Base-by-base conservation (phyloP, 2,888 invertebrate genomes). In the Dasysyrphus albostriatus region DNA sequence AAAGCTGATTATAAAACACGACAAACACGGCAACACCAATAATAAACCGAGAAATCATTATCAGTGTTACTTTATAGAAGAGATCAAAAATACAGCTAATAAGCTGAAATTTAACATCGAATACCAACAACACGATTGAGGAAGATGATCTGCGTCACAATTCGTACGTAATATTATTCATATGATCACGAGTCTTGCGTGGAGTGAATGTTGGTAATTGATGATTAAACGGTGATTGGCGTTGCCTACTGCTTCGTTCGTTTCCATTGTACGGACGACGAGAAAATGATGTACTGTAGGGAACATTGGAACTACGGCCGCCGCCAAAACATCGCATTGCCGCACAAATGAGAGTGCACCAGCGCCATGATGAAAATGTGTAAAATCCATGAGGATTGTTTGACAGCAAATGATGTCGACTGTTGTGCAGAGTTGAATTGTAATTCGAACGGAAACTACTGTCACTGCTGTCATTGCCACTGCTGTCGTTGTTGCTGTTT, bases 291-390 rank as follows among this genome's bases (percentile, higher is more conserved):
- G 90, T 91, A 88, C 91, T 92, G 79, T 90, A 91, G 4, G 91
- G 90, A 16, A 91, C 91, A 65, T 90, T 89, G 10, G 91, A 91
- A 49, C 83, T 89, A 8, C 89, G 89, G 4, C 91, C 90, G 49
- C 91, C 91, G 42, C 92, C 92, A 89, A 93, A 93, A 74, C 93
- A 92, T 42, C 92, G 92, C 91, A 93, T 92, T n/a, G 93, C 92
- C n/a, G 92, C 91, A 88, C 93, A 92, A 12, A 92, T 89, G 1
- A 93, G 88, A 4, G 90, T 91, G 75, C 93, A 93, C 92, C 92
- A 93, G 58, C 92, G 91, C 92, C 92, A 92, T 32, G 92, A 91
- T 12, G 91, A 89, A 69, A 92, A 91, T 12, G 91, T 89, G 67
- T 92, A 91, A 72, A 92, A 92, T 16, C 90, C 89, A 14, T 91